A percentile compares a stretch with the other conserved stretches of the same genome.
Evolutionary conservation across 2,888 invertebrate genomes (phyloP).

Genomic region (Mythimna vitellina): DNA sequence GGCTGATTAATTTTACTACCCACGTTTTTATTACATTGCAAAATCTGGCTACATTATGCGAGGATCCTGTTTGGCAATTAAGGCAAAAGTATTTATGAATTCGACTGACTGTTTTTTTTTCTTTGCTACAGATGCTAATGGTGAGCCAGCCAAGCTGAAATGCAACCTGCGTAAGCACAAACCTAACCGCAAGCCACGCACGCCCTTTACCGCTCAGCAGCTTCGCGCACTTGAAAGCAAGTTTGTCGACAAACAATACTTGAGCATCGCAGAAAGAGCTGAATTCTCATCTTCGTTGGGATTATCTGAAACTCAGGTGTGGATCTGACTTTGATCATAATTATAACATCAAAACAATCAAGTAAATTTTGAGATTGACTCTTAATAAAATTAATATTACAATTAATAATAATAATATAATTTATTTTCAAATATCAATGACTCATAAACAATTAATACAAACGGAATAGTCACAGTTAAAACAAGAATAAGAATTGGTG

Average conservation of each 20-base stretch:
- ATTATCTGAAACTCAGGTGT: constrained; percentile 91
- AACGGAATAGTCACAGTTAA: too few species aligned
- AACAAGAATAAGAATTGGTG: too few species aligned
- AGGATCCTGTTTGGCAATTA: constrained; percentile 50
- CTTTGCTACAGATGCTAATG: constrained; percentile 91
- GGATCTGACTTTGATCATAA: not conserved
- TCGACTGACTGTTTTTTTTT: constrained; percentile 36
- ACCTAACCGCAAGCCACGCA: constrained; percentile 99
- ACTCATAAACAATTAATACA: too few species aligned
- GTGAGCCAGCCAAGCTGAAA: constrained; percentile 96
- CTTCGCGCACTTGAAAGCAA: constrained; percentile 98
- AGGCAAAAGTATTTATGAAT: constrained; percentile 28
- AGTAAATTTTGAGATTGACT: too few species aligned
- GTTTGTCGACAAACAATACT: constrained; percentile 98
- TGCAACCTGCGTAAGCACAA: constrained; percentile 99
- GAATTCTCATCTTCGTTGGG: constrained; percentile 98
- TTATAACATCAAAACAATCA: too few species aligned
- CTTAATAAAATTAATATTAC: too few species aligned
- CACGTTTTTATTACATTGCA: constrained; percentile 35
- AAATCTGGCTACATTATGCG: constrained; percentile 19
- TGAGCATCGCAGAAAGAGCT: constrained; percentile 99
- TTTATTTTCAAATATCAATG: too few species aligned
- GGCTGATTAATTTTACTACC: constrained; percentile 56
- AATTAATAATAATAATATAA: too few species aligned
- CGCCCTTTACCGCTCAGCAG: constrained; percentile 99